Evolutionary conservation across 2,888 invertebrate genomes (phyloP), one percentile per base, ranked within the genome.

Genomic region (Thymelicus sylvestris): DNA sequence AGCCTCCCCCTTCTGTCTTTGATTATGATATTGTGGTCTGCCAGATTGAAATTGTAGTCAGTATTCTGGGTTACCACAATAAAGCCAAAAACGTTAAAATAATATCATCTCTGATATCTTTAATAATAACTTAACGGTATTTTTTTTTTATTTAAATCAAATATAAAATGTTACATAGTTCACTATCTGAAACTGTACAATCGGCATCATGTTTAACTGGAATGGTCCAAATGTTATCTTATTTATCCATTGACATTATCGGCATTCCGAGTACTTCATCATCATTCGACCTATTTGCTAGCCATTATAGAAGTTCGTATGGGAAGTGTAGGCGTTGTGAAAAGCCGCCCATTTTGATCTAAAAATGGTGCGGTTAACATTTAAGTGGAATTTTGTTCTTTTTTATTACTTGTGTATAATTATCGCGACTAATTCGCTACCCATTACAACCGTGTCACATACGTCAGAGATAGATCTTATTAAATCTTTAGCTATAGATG

Each of bases 331-430:
- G 70, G 70, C 77, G 78, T 60, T 75, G 77, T 77, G 75, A 62
- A 75, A 74, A 70, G 76, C 74, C 79, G 79, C 81, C 81, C 81
- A 80, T 80, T 79, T 70, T 73, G 13, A 52, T 44, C 52, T 57
- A 73, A 88, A 83, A 86, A 91, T 91, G 91, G 86, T 77, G 76
- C 80, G 86, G 83, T 81, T 78, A 64, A 86, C 82, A 76, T 79
- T 80, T 57, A 86, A 86, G 77, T 88, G 89, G 85, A 83, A 82
- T 75, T 80, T 81, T 31, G 69, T 80, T 67, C 74, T 87, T 38
- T 75, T 85, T 70, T 73, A 77, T 6, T 82, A 75, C 72, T 75
- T 84, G 67, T 67, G 84, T 60, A 44, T 83, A 66, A 73, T 86
- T 39, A 83, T 83, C 74, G 81, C 80, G 47, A 79, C 78, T 19